A percentile compares a stretch with the other conserved stretches of the same genome.
phyloP scores from a whole-genome alignment of 2,888 invertebrate genomes.

The Drosophila koepferae region DNA sequence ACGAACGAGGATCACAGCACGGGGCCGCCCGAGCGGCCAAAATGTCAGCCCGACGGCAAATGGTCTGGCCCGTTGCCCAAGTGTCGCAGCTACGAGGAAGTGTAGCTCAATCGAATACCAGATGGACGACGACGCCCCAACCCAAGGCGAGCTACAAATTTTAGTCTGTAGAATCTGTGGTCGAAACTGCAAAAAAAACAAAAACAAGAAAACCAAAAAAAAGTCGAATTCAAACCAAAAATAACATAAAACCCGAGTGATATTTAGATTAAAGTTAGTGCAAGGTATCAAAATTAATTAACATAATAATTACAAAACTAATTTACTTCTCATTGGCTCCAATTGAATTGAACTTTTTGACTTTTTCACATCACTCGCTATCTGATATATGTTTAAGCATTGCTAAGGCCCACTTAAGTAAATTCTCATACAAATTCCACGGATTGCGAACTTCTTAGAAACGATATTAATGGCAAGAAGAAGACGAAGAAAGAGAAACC shows the following conservation, averaged over 20 bases:
- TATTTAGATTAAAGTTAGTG: slow-evolving; percentile 83
- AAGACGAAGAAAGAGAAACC: slow-evolving; percentile 40
- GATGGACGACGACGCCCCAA: slow-evolving; percentile 4
- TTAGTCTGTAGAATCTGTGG: slow-evolving; percentile 32
- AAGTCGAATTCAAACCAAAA: slow-evolving; percentile 17
- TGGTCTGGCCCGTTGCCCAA: slow-evolving; percentile 90
- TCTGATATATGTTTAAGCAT: slow-evolving; percentile 16
- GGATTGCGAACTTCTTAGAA: slow-evolving; percentile 29
- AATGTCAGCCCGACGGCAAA: slow-evolving; percentile 88
- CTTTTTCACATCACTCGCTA: slow-evolving; percentile 52
- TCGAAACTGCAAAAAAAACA: slow-evolving; percentile 16
- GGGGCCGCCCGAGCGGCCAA: slow-evolving; percentile 88
- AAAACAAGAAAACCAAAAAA: slow-evolving; percentile 6
- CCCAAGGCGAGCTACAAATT: slow-evolving; percentile 26
- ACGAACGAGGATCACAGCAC: slow-evolving; percentile 82
- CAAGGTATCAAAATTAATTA: slow-evolving; percentile 76
- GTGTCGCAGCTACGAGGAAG: slow-evolving; percentile 88
- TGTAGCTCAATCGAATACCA: slow-evolving; percentile 82
- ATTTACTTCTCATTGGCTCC: slow-evolving; percentile 26
- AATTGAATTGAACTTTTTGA: slow-evolving; percentile 28
- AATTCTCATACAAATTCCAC: slow-evolving; percentile 20
- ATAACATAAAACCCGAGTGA: slow-evolving; percentile 74
- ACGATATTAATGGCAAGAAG: slow-evolving; percentile 20
- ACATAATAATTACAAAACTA: slow-evolving; percentile 34
- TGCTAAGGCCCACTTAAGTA: slow-evolving; percentile 52